Base-by-base conservation (phyloP, 2,888 invertebrate genomes). In the Pollenia amentaria region DNA sequence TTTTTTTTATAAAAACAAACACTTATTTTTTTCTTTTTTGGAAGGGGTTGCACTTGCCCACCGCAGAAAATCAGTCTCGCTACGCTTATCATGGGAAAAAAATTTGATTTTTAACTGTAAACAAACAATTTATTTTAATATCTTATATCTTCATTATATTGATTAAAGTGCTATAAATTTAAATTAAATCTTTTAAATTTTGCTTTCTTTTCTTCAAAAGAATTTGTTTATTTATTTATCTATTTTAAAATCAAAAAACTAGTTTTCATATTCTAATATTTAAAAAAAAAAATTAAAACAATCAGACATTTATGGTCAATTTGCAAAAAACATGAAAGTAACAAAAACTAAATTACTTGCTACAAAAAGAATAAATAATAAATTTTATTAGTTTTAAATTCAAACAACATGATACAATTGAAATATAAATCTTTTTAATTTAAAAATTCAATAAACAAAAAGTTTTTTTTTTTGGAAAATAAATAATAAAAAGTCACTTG, bases 351-450 rank as follows among this genome's bases (percentile, higher is more conserved):
- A 44, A 44, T 14, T 44, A 57, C 29, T 29, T 16, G 11, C 4
- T 29, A 46, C 1, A 8, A 29, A 44, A 44, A 57, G n/a, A 46
- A 18, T 1, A 4, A 46, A 18, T 1, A 4, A 55, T 48, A 18
- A 55, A 78, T 72, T 60, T 78, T 78, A 84, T 76, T 76, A 62
- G n/a, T 70, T 76, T 82, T 76, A 18, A 53, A 76, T 72, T 65
- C 78, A 16, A 18, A 16, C 64, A 65, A 48, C 72, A 83, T 48
- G 42, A 42, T 38, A 70, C 6, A 29, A 29, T 70, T 72, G 38
- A 64, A 64, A 62, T 65, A 55, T 21, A 46, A 77, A 77, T 72
- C 48, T 70, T 65, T 73, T 75, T 48, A 11, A 57, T 48, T 67
- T 48, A 4, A n/a, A 75, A 72, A 80, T 70, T 53, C 14, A 60